phyloP scores from a whole-genome alignment of 1,140 invertebrate species.

The Dendrolimus punctatus region DNA sequence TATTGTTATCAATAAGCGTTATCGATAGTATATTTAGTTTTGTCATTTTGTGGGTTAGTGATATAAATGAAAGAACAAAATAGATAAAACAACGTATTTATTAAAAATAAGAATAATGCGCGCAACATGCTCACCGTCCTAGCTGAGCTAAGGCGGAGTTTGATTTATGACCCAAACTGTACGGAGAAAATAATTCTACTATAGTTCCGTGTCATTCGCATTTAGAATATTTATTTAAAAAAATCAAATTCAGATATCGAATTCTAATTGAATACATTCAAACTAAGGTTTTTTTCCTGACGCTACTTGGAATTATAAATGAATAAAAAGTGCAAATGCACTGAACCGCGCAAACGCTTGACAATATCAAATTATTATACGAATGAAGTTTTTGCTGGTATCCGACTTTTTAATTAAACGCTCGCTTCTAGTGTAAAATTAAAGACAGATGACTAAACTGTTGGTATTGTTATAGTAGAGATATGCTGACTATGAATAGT shows the following conservation, averaged over 20 bases:
- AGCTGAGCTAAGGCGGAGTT: too few species aligned
- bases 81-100: too few species aligned
- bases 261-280: conserved; percentile 15
- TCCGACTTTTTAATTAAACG: conserved; percentile 36
- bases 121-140: too few species aligned
- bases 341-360: conserved; percentile 33
- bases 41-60: too few species aligned
- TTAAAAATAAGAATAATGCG: too few species aligned
- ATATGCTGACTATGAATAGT: too few species aligned
- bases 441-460: conserved; percentile 6
- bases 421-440: conserved; percentile 18
- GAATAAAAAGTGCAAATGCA: conserved; percentile 39
- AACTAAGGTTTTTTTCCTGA: conserved; percentile 21
- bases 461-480: not conserved
- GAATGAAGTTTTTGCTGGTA: conserved; percentile 39
- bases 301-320: conserved; percentile 28
- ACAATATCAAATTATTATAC: conserved; percentile 42
- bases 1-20: too few species aligned
- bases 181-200: not conserved
- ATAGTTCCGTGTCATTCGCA: conserved; percentile 11
- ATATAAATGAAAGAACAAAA: too few species aligned
- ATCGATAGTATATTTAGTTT: too few species aligned
- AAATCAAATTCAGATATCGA: conserved; percentile 11
- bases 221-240: conserved; percentile 11
- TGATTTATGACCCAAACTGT: too few species aligned